Evolutionary conservation across 1,140 invertebrate species (phyloP).

Genomic region (Monochamus saltuarius): DNA sequence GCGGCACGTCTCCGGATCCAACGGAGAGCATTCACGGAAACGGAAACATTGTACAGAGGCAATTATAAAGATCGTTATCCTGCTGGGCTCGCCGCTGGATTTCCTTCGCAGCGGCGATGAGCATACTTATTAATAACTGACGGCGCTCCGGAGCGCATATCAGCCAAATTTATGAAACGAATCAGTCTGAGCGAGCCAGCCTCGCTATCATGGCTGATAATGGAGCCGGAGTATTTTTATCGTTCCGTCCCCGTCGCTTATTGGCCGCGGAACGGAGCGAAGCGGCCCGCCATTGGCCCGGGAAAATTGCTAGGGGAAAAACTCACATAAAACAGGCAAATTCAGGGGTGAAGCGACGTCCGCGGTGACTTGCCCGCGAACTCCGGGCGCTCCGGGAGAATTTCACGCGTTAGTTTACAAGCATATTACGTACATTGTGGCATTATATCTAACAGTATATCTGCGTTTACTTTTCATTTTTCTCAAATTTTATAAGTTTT

Average conservation of each 20-base stretch:
- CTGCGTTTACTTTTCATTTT: too few relatives aligned
- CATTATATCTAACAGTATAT: too few relatives aligned
- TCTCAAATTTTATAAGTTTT: too few relatives aligned
- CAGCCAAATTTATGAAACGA: constrained; percentile 47
- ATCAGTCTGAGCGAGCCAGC: constrained; percentile 46
- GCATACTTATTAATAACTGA: constrained; percentile 42
- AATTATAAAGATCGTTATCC: constrained; percentile 31
- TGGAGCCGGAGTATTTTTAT: constrained; percentile 51
- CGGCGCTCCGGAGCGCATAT: constrained; percentile 34
- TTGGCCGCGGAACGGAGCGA: constrained; percentile 29
- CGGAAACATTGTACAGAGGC: background rate
- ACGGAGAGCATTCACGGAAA: too few relatives aligned
- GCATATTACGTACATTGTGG: too few relatives aligned
- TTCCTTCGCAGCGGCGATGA: constrained; percentile 28
- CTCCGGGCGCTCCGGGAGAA: too few relatives aligned
- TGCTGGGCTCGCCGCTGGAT: background rate
- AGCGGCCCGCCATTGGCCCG: constrained; percentile 37
- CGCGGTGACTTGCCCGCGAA: background rate
- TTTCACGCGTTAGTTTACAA: too few relatives aligned
- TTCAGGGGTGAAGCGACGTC: background rate
- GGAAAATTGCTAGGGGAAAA: constrained; percentile 46
- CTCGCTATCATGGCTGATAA: constrained; percentile 52
- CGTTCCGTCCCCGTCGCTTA: constrained; percentile 30
- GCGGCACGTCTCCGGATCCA: too few relatives aligned
- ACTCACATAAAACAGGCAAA: constrained; percentile 32